Percentiles rank a stretch among this genome's conserved stretches.
phyloP scores from a whole-genome alignment of 2,797 vertebrate genomes.

The Philypnodon macrostomus region DNA sequence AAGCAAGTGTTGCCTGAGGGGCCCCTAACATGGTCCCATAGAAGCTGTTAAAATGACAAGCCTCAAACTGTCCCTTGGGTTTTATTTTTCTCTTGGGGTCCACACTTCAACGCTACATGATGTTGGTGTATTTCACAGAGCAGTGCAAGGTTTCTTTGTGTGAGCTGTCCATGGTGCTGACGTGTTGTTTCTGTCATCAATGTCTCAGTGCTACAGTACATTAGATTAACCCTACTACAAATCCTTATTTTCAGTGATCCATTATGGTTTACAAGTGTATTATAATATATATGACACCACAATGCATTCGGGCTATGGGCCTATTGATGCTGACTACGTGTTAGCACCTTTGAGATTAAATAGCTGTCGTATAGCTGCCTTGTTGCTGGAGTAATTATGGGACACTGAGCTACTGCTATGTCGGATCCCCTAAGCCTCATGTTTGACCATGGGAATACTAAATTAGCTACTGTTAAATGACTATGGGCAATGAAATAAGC shows the following conservation, averaged over 20 bases:
- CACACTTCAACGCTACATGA: slow-evolving; percentile 22
- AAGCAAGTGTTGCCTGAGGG: slow-evolving; percentile 67
- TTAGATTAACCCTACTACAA: not conserved
- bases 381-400: slow-evolving; percentile 45
- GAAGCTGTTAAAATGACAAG: slow-evolving; percentile 67
- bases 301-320: slow-evolving; percentile 42
- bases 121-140: not conserved
- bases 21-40: slow-evolving; percentile 53
- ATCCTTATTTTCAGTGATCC: slow-evolving; percentile 2
- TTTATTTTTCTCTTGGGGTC: slow-evolving; percentile 42
- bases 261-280: slow-evolving; percentile 12
- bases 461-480: not conserved
- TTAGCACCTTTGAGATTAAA: slow-evolving; percentile 50
- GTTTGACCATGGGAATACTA: slow-evolving; percentile 16
- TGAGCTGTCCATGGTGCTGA: slow-evolving; percentile 60
- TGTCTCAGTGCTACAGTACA: not conserved
- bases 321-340: slow-evolving; percentile 28
- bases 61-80: slow-evolving; percentile 70
- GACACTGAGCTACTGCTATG: slow-evolving; percentile 29
- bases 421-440: slow-evolving; percentile 35
- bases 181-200: too few species aligned
- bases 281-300: slow-evolving; percentile 15
- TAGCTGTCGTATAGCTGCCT: slow-evolving; percentile 50
- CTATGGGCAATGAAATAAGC: not conserved
- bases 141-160: not conserved